Evolutionary conservation across 2,888 invertebrate genomes (phyloP).

Genomic region (Ophioninae sp.): DNA sequence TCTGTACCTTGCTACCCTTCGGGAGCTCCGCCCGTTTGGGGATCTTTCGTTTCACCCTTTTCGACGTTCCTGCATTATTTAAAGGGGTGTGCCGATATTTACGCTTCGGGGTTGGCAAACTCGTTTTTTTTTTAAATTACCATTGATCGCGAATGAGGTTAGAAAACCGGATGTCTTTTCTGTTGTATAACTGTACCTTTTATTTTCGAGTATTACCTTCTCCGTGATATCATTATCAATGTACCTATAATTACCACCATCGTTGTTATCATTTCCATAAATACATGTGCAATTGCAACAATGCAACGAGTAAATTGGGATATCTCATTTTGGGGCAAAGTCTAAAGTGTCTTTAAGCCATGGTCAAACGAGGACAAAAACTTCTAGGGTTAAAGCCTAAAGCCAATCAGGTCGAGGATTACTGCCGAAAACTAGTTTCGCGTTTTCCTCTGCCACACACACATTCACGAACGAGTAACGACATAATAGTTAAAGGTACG

Average conservation of each 20-base stretch:
- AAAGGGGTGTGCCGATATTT: conserved; percentile 30
- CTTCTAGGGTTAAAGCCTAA: background rate
- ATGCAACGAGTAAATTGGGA: background rate
- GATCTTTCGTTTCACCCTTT: background rate
- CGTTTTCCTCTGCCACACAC: background rate
- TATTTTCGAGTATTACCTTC: background rate
- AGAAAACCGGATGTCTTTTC: background rate
- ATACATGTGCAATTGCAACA: background rate
- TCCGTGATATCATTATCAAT: too few relatives aligned
- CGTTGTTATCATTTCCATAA: too few relatives aligned
- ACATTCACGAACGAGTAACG: conserved; percentile 14
- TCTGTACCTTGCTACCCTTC: conserved; percentile 33
- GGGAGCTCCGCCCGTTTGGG: conserved; percentile 56
- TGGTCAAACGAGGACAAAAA: background rate
- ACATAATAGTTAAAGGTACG: conserved; percentile 30
- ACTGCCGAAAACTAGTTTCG: background rate
- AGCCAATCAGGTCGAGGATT: conserved; percentile 5
- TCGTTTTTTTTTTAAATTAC: background rate
- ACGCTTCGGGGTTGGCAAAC: background rate
- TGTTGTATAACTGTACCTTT: background rate
- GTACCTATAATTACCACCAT: too few relatives aligned
- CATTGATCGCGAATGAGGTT: background rate
- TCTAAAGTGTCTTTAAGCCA: background rate
- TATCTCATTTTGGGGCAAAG: background rate
- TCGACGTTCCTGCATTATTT: conserved; percentile 7